phyloP scores from a whole-genome alignment of 1,140 invertebrate genomes.

The Ridgeia piscesae region DNA sequence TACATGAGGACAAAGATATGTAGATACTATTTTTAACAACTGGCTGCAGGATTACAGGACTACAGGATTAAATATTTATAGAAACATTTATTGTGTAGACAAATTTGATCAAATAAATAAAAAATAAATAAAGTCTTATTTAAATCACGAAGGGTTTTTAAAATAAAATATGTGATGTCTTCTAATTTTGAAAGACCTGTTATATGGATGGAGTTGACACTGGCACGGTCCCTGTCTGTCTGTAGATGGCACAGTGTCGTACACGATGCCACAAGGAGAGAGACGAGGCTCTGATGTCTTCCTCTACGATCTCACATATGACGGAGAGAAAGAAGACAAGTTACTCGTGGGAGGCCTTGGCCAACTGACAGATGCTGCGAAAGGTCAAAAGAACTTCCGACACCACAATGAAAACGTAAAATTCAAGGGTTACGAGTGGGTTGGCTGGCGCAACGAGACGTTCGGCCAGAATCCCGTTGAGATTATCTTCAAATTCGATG shows the following conservation, averaged over 20 bases:
- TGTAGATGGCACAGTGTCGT: slow-evolving; percentile 76
- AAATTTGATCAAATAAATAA: too few species aligned
- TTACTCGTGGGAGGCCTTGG: slow-evolving; percentile 76
- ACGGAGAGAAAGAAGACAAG: slow-evolving; percentile 55
- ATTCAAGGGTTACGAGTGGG: slow-evolving; percentile 78
- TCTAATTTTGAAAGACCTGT: too few species aligned
- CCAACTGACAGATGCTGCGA: slow-evolving; percentile 80
- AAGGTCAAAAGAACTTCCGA: slow-evolving; percentile 71
- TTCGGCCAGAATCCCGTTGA: slow-evolving; percentile 39
- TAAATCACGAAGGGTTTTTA: too few species aligned
- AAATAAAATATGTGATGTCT: too few species aligned
- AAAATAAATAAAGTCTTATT: too few species aligned
- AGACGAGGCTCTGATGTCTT: slow-evolving; percentile 60
- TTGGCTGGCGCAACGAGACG: slow-evolving; percentile 65
- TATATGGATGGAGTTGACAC: too few species aligned
- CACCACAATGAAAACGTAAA: slow-evolving; percentile 69
- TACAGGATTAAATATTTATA: too few species aligned
- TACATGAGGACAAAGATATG: too few species aligned
- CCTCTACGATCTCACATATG: slow-evolving; percentile 32
- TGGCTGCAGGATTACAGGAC: too few species aligned
- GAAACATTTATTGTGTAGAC: too few species aligned
- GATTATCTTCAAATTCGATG: slow-evolving; percentile 80
- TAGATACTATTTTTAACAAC: too few species aligned
- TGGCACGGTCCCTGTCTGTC: slow-evolving; percentile 35
- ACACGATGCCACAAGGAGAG: slow-evolving; percentile 82